Evolutionary conservation across 1,140 invertebrate genomes (phyloP), one percentile per base, ranked within the genome.

Genomic region (Odontomachus brunneus): DNA sequence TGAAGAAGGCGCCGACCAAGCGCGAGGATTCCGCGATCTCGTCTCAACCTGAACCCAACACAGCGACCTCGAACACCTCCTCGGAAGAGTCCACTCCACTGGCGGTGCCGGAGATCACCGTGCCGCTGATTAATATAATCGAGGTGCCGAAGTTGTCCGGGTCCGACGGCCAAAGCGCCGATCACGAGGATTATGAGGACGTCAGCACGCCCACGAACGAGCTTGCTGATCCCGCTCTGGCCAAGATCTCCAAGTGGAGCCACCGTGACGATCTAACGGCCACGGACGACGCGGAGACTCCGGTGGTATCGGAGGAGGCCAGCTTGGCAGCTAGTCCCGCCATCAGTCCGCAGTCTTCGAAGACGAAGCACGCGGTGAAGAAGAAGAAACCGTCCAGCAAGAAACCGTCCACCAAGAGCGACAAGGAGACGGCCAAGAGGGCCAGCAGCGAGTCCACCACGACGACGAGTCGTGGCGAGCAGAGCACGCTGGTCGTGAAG

Each of bases 161-260:
- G 9, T 14, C 48, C 0, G 72, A 59, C 0, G 17, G 19, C 1
- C 44, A 62, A 14, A 1, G 44, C 1, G 76, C 91, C 0, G 90
- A 33, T 33, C 29, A 33, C 29, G 29, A 91, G 0, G 89, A 89
- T 4, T 74, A 86, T 1, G 86, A 92, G 14, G 86, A 89, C 24
- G 86, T 90, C 0, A 55, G 63, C 9, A 93, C 92, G 12, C 91
- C 91, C 0, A 92, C 89, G 5, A 93, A 93, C 49, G 90, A 91
- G 12, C 66, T 80, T 17, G 9, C 72, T 0, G 22, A 57, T 11
- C 22, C 4, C 1, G 84, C 80, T 0, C 24, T 22, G 0, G 33
- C 84, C 0, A 93, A 87, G 14, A 91, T 94, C 7, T 88, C 91
- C 14, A 94, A 93, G n/a, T 94, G 93, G 93, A 81, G 73, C n/a